These are phyloP conservation scores for Rhagonycha fulva DNA, from an alignment of 2,888 invertebrate species.

Conservation along the genomic window DNA sequence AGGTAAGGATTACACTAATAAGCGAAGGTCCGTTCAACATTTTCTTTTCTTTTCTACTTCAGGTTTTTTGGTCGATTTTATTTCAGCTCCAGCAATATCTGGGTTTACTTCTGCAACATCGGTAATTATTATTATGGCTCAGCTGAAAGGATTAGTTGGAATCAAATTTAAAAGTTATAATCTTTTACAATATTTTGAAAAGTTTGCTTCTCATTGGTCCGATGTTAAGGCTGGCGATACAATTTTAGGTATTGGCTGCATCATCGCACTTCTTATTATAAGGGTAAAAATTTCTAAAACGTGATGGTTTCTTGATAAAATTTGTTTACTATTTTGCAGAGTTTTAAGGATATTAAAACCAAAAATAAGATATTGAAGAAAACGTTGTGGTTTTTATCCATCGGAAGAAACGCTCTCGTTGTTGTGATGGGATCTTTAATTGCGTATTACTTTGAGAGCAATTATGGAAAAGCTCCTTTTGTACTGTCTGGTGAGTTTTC, in stretches of 20 bases:
- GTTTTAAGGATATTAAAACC: constrained; percentile 63
- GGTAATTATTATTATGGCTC: constrained; percentile 74
- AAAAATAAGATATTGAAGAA: constrained; percentile 57
- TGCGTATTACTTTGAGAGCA: constrained; percentile 59
- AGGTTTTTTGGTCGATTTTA: constrained; percentile 86
- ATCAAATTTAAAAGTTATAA: constrained; percentile 69
- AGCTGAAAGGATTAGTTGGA: constrained; percentile 76
- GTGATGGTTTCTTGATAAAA: background rate
- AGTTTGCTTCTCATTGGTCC: constrained; percentile 57
- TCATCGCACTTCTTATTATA: constrained; percentile 66
- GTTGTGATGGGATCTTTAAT: constrained; percentile 67
- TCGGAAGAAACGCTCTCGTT: constrained; percentile 78
- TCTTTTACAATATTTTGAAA: constrained; percentile 64
- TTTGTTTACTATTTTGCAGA: constrained; percentile 54
- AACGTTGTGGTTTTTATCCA: constrained; percentile 73
- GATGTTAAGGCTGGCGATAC: constrained; percentile 66
- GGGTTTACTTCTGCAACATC: constrained; percentile 87
- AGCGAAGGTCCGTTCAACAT: background rate
- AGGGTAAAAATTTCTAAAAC: constrained; percentile 59
- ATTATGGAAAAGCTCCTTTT: constrained; percentile 63
- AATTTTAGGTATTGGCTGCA: constrained; percentile 67
- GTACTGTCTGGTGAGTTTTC: constrained; percentile 60
- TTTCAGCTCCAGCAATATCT: constrained; percentile 80
- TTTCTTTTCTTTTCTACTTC: constrained; percentile 28
- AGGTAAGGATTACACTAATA: constrained; percentile 58